phyloP scores from a whole-genome alignment of 2,113 vertebrate species.

The Todiramphus chloris region DNA sequence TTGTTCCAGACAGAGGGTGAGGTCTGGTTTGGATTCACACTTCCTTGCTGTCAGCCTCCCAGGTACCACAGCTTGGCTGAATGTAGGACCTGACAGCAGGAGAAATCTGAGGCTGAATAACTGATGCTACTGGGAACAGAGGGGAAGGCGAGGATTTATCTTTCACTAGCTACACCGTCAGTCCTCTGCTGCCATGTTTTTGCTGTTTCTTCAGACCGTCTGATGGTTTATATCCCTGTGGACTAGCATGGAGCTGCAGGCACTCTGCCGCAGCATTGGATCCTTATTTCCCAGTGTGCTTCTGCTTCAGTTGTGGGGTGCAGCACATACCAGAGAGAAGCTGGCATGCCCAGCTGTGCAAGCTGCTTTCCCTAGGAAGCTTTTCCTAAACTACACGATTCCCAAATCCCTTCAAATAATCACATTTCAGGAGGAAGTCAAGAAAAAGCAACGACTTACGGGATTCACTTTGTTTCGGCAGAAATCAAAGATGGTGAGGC shows the following conservation, averaged over 20 bases:
- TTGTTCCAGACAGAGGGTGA: not conserved
- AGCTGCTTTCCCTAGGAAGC: not conserved
- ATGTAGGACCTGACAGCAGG: not conserved
- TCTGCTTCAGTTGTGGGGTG: not conserved
- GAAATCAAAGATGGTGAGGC: not conserved
- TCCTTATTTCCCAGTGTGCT: not conserved
- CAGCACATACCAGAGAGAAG: not conserved
- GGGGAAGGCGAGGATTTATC: not conserved
- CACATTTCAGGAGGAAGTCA: accelerated
- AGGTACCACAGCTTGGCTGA: not conserved
- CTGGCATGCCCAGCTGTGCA: not conserved
- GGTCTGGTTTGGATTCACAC: not conserved
- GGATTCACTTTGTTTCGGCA: not conserved
- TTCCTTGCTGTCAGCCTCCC: not conserved
- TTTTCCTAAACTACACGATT: not conserved
- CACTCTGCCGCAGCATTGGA: not conserved
- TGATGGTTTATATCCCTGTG: not conserved
- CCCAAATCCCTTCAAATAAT: not conserved
- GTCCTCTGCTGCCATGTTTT: not conserved
- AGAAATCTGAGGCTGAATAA: not conserved
- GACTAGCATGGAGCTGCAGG: not conserved
- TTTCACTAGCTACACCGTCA: not conserved
- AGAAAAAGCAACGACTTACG: not conserved
- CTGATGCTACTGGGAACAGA: not conserved
- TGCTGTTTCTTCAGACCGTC: not conserved